Evolutionary conservation across 1,140 invertebrate species (phyloP), one percentile per base, ranked within the genome.

Genomic region (Aricia agestis): DNA sequence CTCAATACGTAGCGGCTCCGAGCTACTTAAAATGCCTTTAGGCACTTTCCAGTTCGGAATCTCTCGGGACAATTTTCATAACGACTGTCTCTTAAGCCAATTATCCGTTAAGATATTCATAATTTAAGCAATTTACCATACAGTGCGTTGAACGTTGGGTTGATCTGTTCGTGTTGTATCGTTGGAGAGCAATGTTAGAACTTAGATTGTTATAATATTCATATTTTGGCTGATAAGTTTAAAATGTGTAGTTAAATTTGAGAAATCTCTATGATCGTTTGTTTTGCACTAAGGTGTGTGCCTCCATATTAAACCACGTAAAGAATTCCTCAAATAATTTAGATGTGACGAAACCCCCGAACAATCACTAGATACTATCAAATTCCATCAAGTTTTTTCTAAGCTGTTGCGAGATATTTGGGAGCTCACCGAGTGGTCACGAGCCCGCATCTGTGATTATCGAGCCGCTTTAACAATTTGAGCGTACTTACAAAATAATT

Each of bases 401-500:
- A 52, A 52, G 10, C 45, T 36, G 45, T 52, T 15, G 10, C 45
- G 45, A 52, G 45, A 52, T 9, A 52, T 52, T 52, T 52, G 10
- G 45, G 45, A 52, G 45, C 45, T 52, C 45, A 52, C 18, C n/a
- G 18, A 10, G 17, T 63, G 75, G 80, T 82, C 85, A 85, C 76
- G 78, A 84, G 70, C 78, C 80, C 78, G 74, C 82, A 81, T 84
- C 83, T 85, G 82, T 85, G 80, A 87, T 87, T 84, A 86, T 84
- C 74, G 83, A 80, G 80, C 82, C 85, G 84, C 85, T 82, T 80
- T 82, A 89, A 86, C 85, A 85, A 86, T 88, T 88, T 86, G 78
- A 80, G 80, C 79, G 82, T 85, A 84, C 86, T 85, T 87, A 88
- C 81, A 85, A 84, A 87, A 90, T 90, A 88, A 89, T 91, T 86